Conservation (phyloP, 2,113 vertebrate genomes). For the Tenrec ecaudatus region DNA sequence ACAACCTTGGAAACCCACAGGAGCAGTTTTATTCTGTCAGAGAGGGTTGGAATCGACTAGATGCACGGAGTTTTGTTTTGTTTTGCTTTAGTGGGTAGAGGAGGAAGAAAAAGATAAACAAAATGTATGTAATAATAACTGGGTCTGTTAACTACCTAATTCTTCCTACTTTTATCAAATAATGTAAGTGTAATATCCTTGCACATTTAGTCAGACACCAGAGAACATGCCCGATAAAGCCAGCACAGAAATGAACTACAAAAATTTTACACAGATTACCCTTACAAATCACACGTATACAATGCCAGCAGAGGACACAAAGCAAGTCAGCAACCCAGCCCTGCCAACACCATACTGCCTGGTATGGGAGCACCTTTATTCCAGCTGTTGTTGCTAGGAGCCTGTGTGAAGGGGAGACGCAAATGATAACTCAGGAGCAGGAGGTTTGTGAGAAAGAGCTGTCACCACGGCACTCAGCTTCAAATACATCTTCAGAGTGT, state of each 20-base stretch:
- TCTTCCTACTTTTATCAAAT: neutral
- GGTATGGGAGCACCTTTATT: constrained; percentile 34
- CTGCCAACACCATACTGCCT: neutral
- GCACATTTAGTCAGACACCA: constrained; percentile 37
- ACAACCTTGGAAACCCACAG: no score
- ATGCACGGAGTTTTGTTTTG: no score
- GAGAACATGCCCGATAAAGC: neutral
- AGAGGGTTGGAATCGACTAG: no score
- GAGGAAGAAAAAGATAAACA: neutral
- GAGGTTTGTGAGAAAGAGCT: constrained; percentile 34
- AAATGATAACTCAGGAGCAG: neutral
- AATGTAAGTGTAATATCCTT: neutral
- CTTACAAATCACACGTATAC: neutral
- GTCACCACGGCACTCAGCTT: constrained; percentile 28
- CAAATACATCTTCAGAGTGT: neutral
- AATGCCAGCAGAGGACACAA: neutral
- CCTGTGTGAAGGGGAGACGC: neutral
- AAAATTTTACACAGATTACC: neutral
- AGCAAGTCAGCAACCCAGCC: neutral
- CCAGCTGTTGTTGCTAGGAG: constrained; percentile 31
- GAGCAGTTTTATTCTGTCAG: no score
- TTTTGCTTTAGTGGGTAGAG: neutral
- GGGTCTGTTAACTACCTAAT: neutral
- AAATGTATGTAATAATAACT: neutral
- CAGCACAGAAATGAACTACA: neutral